phyloP scores from a whole-genome alignment of 2,797 vertebrate species.

The Enteromius radiatus region DNA sequence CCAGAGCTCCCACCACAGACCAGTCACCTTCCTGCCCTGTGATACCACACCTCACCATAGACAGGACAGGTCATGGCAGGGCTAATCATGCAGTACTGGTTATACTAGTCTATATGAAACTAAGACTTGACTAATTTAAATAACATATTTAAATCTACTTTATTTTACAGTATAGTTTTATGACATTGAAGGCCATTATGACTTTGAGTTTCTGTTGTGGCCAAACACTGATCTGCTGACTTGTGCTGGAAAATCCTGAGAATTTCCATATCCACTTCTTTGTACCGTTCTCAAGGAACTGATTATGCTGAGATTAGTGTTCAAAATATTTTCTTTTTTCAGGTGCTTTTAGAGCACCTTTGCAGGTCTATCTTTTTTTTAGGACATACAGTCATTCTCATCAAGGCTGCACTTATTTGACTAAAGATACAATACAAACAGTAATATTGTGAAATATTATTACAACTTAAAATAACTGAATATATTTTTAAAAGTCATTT shows the following conservation, averaged over 20 bases:
- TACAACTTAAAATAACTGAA: background rate
- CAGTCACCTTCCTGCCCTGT: slow-evolving; percentile 10
- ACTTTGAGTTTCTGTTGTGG: slow-evolving; percentile 23
- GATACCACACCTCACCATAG: slow-evolving; percentile 14
- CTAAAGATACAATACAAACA: background rate
- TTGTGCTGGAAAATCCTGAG: slow-evolving; percentile 19
- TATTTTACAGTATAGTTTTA: background rate
- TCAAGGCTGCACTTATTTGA: background rate
- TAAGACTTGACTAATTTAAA: background rate
- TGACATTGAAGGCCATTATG: background rate
- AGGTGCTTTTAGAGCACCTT: slow-evolving; percentile 28
- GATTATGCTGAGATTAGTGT: slow-evolving; percentile 11
- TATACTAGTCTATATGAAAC: background rate
- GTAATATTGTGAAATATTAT: background rate
- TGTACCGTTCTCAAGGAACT: slow-evolving; percentile 2
- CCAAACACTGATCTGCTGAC: slow-evolving; percentile 18
- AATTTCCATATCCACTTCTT: slow-evolving; percentile 18
- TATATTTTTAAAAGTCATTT: background rate
- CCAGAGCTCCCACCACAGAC: slow-evolving; percentile 19
- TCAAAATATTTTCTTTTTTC: background rate
- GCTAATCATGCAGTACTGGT: background rate
- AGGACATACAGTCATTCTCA: background rate
- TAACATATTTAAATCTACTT: background rate
- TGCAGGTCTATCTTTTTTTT: background rate
- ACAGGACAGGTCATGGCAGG: slow-evolving; percentile 3